Evolutionary conservation across 2,113 vertebrate genomes (phyloP), one percentile per base, ranked within the genome.

Genomic region (Salminus brasiliensis): DNA sequence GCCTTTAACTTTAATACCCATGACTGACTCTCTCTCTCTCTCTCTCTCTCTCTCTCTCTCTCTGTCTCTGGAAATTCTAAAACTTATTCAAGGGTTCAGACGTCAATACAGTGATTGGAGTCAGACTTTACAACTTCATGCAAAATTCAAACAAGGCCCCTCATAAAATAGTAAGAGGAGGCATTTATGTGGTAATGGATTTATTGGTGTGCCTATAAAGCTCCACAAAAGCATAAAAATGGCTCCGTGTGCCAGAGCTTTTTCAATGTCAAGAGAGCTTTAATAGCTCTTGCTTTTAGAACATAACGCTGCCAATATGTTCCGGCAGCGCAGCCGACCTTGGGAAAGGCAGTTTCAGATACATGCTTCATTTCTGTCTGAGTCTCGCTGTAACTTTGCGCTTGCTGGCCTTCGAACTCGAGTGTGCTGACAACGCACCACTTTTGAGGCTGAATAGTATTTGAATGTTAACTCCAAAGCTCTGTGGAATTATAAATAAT

Each of bases 121-220:
- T 53, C 76, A 27, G 29, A 77, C 45, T 63, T 49, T 55, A 41
- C 32, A 81, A 12, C 57, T 63, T 71, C 66, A 76, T 81, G 68
- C 25, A 76, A 76, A 77, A 66, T 76, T 77, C 36, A 77, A 77
- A 39, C 47, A 45, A 77, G 71, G 18, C 47, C 27, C 34, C 45
- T 72, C 47, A 59, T 81, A 65, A 66, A 52, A 74, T 21, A 45
- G 32, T 72, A 76, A 66, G 18, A 63, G n/a, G 53, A 79, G 49
- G 59, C 49, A n/a, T 76, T 77, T 76, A 76, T 45, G 67, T 43
- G 72, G 39, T 81, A 36, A 77, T 72, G 29, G 68, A 81, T 81
- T 81, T 81, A 81, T 77, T 49, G 34, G 18, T 43, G 36, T 30
- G 65, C 9, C 13, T 29, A 63, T 45, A 76, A 70, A 69, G 47